Evolutionary conservation across 2,113 vertebrate species (phyloP).

Genomic region (Seriola dumerili): DNA sequence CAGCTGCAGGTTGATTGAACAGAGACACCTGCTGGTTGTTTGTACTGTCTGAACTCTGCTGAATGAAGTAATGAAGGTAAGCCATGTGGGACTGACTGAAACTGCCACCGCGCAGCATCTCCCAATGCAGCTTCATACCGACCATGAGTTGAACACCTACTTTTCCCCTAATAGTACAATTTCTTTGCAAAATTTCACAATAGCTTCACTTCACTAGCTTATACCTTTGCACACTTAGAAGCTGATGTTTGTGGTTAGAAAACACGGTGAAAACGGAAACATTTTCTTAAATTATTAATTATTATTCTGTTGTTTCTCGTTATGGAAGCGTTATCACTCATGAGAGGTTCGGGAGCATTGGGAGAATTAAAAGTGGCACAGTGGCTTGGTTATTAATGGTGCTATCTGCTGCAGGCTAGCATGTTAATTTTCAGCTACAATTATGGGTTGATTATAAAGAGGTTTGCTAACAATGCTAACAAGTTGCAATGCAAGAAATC

Average conservation of each 20-base stretch:
- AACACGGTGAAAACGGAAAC: neutral
- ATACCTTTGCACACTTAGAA: slow-evolving; percentile 27
- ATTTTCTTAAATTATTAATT: slow-evolving; percentile 7
- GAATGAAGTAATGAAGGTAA: slow-evolving; percentile 10
- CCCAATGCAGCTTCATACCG: neutral
- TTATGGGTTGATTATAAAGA: neutral
- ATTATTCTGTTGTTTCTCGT: neutral
- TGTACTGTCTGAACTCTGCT: slow-evolving; percentile 11
- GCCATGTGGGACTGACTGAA: slow-evolving; percentile 34
- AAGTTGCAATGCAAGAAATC: slow-evolving; percentile 1
- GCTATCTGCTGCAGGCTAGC: slow-evolving; percentile 13
- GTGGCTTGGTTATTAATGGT: slow-evolving; percentile 25
- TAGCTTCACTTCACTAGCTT: neutral
- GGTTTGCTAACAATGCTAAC: slow-evolving; percentile 12
- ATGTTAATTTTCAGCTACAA: neutral
- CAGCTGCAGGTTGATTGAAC: slow-evolving; percentile 40
- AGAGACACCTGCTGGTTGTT: slow-evolving; percentile 70
- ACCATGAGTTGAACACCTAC: neutral
- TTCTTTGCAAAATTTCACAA: neutral
- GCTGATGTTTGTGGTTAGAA: slow-evolving; percentile 4
- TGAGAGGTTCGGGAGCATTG: neutral
- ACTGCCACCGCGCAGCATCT: neutral
- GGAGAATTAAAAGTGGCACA: slow-evolving; percentile 22
- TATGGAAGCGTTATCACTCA: neutral
- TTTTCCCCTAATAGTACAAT: neutral